A percentile compares a stretch with the other conserved stretches of the same genome.
Conservation (phyloP, 2,113 vertebrate genomes). For the Formicarius rufipectus region DNA sequence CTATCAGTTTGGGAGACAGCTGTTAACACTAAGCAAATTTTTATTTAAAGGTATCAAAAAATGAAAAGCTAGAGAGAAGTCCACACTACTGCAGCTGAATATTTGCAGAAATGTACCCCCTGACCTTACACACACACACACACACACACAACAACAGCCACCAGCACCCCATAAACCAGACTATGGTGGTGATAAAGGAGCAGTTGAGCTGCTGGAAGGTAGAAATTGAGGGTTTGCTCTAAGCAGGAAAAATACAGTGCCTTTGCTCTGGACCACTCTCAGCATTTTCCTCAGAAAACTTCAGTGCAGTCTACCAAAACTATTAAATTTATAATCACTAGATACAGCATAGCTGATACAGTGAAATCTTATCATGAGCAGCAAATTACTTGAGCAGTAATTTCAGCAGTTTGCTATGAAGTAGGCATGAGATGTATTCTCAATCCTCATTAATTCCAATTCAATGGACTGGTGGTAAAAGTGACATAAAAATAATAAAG, state of each 20-base stretch:
- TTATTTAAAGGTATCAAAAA: not conserved
- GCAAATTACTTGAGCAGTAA: constrained; percentile 27
- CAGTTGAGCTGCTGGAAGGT: fast-evolving
- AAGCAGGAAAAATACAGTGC: not conserved
- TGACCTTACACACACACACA: not conserved
- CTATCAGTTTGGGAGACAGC: not conserved
- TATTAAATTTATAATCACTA: not conserved
- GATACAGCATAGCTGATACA: not conserved
- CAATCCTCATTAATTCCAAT: constrained; percentile 40
- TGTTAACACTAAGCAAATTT: not conserved
- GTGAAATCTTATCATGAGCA: not conserved
- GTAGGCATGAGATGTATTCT: not conserved
- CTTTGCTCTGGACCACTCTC: not conserved
- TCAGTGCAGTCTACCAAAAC: not conserved
- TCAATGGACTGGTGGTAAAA: constrained; percentile 2
- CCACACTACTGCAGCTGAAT: not conserved
- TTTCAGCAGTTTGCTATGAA: not conserved
- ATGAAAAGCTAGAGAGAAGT: not conserved
- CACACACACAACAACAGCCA: too few species aligned
- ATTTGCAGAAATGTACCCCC: not conserved
- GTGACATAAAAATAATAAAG: constrained; percentile 32
- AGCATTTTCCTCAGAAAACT: not conserved
- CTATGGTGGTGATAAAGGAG: not conserved
- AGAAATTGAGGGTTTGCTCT: not conserved
- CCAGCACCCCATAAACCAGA: not conserved